Base-by-base conservation (phyloP, 2,888 invertebrate genomes). In the Dione vanillae region DNA sequence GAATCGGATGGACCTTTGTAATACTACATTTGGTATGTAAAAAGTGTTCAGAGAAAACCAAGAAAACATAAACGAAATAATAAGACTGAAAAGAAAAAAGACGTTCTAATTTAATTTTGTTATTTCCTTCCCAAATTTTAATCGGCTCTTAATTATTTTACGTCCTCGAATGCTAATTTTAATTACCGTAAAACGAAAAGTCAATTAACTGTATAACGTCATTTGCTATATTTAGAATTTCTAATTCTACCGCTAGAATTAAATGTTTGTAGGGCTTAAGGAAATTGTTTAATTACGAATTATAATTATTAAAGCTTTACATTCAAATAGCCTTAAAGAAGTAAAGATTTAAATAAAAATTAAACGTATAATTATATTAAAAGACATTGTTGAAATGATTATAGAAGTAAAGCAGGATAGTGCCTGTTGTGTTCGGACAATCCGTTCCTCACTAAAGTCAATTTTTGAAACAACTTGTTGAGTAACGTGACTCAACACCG, bases 141-240 rank as follows among this genome's bases (percentile, higher is more conserved):
- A 56, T 40, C 45, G 19, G n/a, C 16, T 37, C 47, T 16, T 67
- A 67, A 71, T 64, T 64, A 67, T 67, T 71, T 65, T 47, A 61
- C n/a, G 37, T 45, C 47, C 54, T 43, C 27, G 16, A 27, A 19
- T 40, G 47, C 58, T 68, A 61, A 65, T 65, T 59, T 69, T 67
- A 69, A 70, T 70, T 52, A 64, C 66, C 69, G 58, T 66, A 64
- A 67, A 64, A 70, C 65, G 69, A 69, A 67, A 72, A 67, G 61
- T 70, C 70, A 72, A 72, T 72, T 67, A 68, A 67, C 67, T 58
- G 64, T 40, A 41, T 35, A 59, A 52, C 52, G 67, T 69, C 64
- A 70, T 64, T 68, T 37, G 59, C 37, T 65, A 59, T 61, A 71
- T 58, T 58, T 52, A 64, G 58, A 68, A 43, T 65, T 65, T 49